Percentiles rank a stretch among this genome's conserved stretches.
phyloP scores from a whole-genome alignment of 53 echinoderm and acorn worm species.

The Patiria pectinifera region DNA sequence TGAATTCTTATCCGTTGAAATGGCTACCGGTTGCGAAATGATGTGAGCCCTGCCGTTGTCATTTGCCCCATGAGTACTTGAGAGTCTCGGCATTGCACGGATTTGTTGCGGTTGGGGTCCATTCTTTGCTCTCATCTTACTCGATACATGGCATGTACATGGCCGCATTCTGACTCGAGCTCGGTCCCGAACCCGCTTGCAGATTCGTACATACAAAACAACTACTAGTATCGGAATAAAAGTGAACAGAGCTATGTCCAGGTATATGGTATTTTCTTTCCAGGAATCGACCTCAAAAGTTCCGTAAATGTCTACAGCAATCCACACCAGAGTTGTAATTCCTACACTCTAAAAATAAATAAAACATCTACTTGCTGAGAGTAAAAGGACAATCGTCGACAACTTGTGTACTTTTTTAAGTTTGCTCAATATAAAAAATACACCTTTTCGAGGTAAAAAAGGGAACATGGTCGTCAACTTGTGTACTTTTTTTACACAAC shows the following conservation, averaged over 20 bases:
- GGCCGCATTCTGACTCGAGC: neutral
- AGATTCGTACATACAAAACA: constrained; percentile 4
- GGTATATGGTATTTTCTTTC: neutral
- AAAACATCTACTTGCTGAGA: too few relatives aligned
- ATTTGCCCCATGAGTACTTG: neutral
- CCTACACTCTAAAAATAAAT: too few relatives aligned
- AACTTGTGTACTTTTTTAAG: too few relatives aligned
- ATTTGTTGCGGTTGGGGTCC: neutral
- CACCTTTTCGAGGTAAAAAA: too few relatives aligned
- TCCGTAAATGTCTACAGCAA: neutral
- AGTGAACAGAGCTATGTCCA: neutral
- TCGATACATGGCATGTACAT: neutral
- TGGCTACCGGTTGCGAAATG: neutral
- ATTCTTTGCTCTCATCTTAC: neutral
- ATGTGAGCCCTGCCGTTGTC: neutral
- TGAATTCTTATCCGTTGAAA: neutral
- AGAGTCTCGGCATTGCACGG: neutral
- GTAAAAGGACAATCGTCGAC: too few relatives aligned
- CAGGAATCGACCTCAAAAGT: neutral
- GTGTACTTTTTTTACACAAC: too few relatives aligned
- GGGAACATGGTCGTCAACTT: too few relatives aligned
- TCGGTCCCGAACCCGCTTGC: neutral
- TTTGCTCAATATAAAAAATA: too few relatives aligned
- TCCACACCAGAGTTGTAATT: neutral
- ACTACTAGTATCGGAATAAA: neutral